phyloP scores from a whole-genome alignment of 1,140 invertebrate genomes.

The Acromyrmex heyeri region DNA sequence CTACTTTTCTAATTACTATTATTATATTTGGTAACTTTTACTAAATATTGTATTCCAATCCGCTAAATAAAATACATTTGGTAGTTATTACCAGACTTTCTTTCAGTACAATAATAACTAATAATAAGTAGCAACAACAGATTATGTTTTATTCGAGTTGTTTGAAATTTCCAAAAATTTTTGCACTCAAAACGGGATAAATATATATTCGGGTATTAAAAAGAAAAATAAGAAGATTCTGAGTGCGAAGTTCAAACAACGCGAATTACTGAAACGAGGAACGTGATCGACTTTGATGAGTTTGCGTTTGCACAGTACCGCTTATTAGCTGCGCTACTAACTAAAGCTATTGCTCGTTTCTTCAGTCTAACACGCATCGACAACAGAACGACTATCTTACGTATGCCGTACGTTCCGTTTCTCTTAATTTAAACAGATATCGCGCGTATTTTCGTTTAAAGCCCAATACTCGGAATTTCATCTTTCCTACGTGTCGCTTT shows the following conservation, averaged over 20 bases:
- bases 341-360: constrained; percentile 76
- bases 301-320: constrained; percentile 15
- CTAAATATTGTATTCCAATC: no score
- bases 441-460: neutral
- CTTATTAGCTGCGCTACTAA: constrained; percentile 50
- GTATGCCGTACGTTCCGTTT: neutral
- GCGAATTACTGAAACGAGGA: neutral
- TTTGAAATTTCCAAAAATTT: no score
- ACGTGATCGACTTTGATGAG: constrained; percentile 27
- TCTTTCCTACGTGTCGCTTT: neutral
- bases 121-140: no score
- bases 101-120: no score
- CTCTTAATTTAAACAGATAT: neutral
- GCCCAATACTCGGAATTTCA: neutral
- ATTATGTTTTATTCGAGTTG: no score
- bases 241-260: neutral
- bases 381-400: constrained; percentile 50
- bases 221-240: no score
- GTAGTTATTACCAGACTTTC: no score
- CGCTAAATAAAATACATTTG: no score
- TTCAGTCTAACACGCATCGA: constrained; percentile 74
- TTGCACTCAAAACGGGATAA: no score
- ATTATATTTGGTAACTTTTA: no score
- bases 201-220: no score
- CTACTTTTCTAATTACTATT: no score